phyloP scores from a whole-genome alignment of 2,888 invertebrate genomes.

The Stratiomys singularior region DNA sequence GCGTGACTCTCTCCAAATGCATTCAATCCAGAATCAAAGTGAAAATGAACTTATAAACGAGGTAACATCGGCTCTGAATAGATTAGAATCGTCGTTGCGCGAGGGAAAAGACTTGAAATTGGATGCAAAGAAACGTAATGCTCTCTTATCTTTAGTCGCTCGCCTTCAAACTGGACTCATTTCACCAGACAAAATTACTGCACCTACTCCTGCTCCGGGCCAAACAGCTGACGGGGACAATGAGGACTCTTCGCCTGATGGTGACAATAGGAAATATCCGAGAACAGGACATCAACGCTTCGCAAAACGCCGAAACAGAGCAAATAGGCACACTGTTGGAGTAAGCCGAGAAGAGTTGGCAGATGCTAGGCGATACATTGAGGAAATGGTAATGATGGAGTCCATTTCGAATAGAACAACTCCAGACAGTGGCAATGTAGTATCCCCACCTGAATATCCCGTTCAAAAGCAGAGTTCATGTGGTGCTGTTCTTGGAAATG shows the following conservation, averaged over 20 bases:
- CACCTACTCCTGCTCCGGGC: constrained; percentile 53
- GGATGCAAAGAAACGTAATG: constrained; percentile 68
- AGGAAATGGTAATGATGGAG: constrained; percentile 70
- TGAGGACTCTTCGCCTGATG: constrained; percentile 59
- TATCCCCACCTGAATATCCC: constrained; percentile 52
- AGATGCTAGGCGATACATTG: constrained; percentile 79
- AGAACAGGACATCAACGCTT: constrained; percentile 66
- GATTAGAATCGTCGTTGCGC: constrained; percentile 78
- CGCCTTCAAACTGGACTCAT: constrained; percentile 73
- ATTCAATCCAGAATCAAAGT: constrained; percentile 61
- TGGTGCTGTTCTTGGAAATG: constrained; percentile 60
- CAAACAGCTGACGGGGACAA: constrained; percentile 49
- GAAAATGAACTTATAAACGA: constrained; percentile 77
- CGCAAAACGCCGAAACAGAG: constrained; percentile 70
- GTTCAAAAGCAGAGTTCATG: constrained; percentile 67
- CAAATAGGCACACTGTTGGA: constrained; percentile 82
- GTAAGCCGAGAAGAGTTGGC: constrained; percentile 84
- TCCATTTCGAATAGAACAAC: constrained; percentile 58
- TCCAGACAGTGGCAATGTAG: constrained; percentile 54
- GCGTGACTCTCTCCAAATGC: constrained; percentile 67
- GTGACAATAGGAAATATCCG: constrained; percentile 60
- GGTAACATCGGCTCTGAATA: constrained; percentile 79
- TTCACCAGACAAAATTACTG: constrained; percentile 60
- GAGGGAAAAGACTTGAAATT: constrained; percentile 67
- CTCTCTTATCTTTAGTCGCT: constrained; percentile 76